Evolutionary conservation across 2,797 vertebrate genomes (phyloP).

Genomic region (Anisognathus igniventris): DNA sequence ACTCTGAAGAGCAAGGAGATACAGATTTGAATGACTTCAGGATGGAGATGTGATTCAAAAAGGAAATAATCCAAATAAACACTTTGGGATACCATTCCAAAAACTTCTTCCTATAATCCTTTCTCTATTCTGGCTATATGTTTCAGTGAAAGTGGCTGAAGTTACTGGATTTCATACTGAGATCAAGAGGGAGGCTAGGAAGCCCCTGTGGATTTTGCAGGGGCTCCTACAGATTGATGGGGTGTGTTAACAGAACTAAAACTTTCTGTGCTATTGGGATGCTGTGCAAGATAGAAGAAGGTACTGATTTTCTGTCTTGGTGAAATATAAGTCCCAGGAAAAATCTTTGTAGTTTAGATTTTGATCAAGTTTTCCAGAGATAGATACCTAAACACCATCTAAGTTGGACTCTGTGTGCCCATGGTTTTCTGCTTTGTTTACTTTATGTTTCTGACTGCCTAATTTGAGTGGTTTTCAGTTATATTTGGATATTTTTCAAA

Average conservation of each 20-base stretch:
- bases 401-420: not conserved
- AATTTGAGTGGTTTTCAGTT: not conserved
- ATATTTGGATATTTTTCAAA: not conserved
- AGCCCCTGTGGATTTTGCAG: not conserved
- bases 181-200: not conserved
- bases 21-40: not conserved
- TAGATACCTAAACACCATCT: not conserved
- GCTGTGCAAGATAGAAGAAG: not conserved
- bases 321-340: not conserved
- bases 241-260: not conserved
- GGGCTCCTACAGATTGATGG: not conserved
- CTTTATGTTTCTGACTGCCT: not conserved
- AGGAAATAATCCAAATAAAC: not conserved
- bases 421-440: not conserved
- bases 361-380: not conserved
- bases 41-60: not conserved
- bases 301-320: not conserved
- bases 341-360: not conserved
- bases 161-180: not conserved
- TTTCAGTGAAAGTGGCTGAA: not conserved
- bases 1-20: not conserved
- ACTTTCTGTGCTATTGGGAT: not conserved
- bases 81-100: not conserved
- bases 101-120: not conserved
- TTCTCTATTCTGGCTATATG: not conserved